Evolutionary conservation across 2,113 vertebrate genomes (phyloP).

Genomic region (Callocephalon fimbriatum): DNA sequence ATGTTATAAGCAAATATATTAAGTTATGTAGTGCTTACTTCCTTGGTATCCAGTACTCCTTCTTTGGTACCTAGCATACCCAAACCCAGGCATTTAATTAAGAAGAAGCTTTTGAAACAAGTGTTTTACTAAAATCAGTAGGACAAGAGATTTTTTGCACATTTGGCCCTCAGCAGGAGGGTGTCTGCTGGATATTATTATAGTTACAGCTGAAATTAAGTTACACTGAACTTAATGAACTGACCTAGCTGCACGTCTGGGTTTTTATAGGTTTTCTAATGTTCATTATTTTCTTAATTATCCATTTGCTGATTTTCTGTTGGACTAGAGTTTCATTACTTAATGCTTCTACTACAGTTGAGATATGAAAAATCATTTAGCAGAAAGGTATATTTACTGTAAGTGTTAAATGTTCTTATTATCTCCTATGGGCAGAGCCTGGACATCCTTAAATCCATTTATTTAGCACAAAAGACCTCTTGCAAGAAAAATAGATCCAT

Average conservation of each 20-base stretch:
- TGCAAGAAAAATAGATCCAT: background rate
- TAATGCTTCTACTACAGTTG: background rate
- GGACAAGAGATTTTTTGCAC: conserved; percentile 37
- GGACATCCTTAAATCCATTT: background rate
- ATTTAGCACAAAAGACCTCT: background rate
- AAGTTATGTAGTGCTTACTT: background rate
- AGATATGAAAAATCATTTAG: background rate
- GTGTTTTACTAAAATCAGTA: conserved; percentile 48
- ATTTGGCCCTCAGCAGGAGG: conserved; percentile 33
- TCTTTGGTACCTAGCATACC: background rate
- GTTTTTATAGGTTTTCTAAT: background rate
- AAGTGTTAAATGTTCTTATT: background rate
- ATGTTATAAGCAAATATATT: background rate
- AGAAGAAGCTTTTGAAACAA: conserved; percentile 17
- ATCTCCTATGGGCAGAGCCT: background rate
- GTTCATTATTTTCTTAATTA: background rate
- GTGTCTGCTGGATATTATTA: conserved; percentile 2
- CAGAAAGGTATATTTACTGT: background rate
- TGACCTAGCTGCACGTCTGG: background rate
- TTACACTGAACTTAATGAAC: conserved; percentile 46
- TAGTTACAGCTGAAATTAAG: conserved; percentile 28
- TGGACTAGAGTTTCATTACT: background rate
- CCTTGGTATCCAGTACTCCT: background rate
- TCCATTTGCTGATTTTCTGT: background rate
- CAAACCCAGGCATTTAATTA: background rate